A percentile compares a stretch with the other conserved stretches of the same genome.
These are phyloP conservation scores for Eupsilia transversa DNA, from an alignment of 2,888 invertebrate species.

Conservation along the genomic window DNA sequence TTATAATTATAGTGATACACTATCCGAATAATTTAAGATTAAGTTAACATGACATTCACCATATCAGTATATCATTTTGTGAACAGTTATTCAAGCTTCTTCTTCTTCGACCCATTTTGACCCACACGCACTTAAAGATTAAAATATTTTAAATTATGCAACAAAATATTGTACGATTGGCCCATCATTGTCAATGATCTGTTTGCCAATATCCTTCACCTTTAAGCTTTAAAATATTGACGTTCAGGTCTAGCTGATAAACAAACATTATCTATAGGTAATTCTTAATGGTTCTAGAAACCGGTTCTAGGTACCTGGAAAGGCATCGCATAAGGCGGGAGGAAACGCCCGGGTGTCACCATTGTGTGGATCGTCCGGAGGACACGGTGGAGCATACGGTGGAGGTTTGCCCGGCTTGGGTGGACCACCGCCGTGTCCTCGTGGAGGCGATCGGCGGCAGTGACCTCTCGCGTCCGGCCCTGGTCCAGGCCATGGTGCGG, in stretches of 20 bases:
- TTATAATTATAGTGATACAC: neutral
- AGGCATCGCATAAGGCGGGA: no score
- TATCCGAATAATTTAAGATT: neutral
- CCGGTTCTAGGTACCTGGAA: no score
- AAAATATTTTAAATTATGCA: neutral
- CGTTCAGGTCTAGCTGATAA: slow-evolving; percentile 18
- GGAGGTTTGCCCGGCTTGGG: no score
- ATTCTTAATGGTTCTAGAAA: neutral
- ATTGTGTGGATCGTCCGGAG: no score
- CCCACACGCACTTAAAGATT: neutral
- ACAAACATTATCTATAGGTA: slow-evolving; percentile 13
- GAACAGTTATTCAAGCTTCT: neutral
- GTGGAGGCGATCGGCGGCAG: no score
- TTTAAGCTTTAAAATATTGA: slow-evolving; percentile 22
- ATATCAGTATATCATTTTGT: neutral
- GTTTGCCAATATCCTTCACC: slow-evolving; percentile 2
- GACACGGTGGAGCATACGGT: no score
- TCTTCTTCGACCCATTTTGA: neutral
- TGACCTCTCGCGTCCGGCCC: no score
- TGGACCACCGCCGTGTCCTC: no score
- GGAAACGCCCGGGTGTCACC: no score
- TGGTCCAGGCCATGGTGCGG: no score
- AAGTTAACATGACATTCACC: no score
- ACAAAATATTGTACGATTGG: neutral
- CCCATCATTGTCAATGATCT: neutral